These are phyloP conservation scores for Anadara kagoshimensis DNA, from an alignment of 1,140 invertebrate species.

Conservation along the genomic window DNA sequence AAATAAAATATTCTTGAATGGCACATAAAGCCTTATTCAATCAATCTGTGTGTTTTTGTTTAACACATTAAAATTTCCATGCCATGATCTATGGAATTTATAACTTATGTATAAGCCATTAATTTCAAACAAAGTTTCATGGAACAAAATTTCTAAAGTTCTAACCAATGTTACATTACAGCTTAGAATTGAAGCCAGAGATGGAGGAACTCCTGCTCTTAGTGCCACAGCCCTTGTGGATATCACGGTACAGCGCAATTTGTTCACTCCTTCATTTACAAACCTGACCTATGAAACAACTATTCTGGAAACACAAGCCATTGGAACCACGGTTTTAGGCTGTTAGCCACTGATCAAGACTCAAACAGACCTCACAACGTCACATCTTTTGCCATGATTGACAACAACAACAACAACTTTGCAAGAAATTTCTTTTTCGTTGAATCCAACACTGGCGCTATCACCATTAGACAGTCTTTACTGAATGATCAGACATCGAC, in stretches of 20 bases:
- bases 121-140: no score
- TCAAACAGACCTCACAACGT: conserved; percentile 28
- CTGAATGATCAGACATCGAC: conserved; percentile 19
- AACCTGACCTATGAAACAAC: conserved; percentile 84
- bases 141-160: no score
- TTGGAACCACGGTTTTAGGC: conserved; percentile 44
- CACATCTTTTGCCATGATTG: background rate
- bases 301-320: conserved; percentile 83
- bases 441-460: conserved; percentile 35
- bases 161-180: conserved; percentile 11
- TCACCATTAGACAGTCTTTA: conserved; percentile 26
- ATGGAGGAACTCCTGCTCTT: conserved; percentile 48
- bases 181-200: conserved; percentile 74
- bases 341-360: conserved; percentile 78
- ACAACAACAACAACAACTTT: conserved; percentile 19
- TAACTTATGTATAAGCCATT: no score
- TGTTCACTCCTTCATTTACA: conserved; percentile 46
- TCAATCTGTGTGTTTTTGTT: no score
- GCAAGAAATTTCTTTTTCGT: conserved; percentile 46
- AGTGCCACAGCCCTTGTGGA: conserved; percentile 39
- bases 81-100: no score
- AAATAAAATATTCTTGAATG: no score
- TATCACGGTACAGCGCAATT: conserved; percentile 54
- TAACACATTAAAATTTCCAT: no score
- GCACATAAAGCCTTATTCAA: no score